Evolutionary conservation across 2,113 vertebrate genomes (phyloP), one percentile per base, ranked within the genome.

Genomic region (Trogon melanurus): DNA sequence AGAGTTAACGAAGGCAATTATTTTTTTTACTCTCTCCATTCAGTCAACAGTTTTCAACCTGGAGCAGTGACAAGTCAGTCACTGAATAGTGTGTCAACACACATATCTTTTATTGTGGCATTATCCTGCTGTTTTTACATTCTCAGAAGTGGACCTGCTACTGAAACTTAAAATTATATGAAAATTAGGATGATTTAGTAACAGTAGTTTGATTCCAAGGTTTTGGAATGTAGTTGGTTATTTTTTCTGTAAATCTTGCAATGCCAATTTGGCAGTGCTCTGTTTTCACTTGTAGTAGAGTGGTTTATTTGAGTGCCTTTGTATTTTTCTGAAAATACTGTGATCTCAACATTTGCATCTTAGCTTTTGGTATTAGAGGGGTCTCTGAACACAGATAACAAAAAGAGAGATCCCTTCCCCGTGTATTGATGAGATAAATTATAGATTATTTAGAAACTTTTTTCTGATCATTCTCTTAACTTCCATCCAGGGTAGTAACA

Each of bases 81-180:
- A 94, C 8, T 93, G 88, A 97, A 65, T 74, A 95, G 50, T 87
- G 67, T 95, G 75, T 96, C 96, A 97, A 97, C 90, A 88, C 81
- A 90, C 91, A 97, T 69, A 58, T 94, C 90, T 95, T 96, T 95
- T 89, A 88, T 78, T 94, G 87, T 91, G 38, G 62, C 80, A 82
- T 86, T 89, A 70, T 73, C 96, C 95, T 50, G 93, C 96, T 95
- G 94, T 32, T 96, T 82, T 48, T 26, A 73, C 82, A 25, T 85
- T 85, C 81, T 93, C 85, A 92, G 90, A 95, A 96, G 91, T 44
- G 70, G 93, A 91, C 85, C 91, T 71, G 94, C 95, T 87, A 82
- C 87, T 51, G 88, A 83, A 95, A 79, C 25, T 78, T 87, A 79
- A 5, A 29, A 88, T 94, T 95, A 73, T 91, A 89, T 62, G 74